A percentile compares a stretch with the other conserved stretches of the same genome.
phyloP scores from a whole-genome alignment of 2,888 invertebrate genomes.

The Apamea crenata region DNA sequence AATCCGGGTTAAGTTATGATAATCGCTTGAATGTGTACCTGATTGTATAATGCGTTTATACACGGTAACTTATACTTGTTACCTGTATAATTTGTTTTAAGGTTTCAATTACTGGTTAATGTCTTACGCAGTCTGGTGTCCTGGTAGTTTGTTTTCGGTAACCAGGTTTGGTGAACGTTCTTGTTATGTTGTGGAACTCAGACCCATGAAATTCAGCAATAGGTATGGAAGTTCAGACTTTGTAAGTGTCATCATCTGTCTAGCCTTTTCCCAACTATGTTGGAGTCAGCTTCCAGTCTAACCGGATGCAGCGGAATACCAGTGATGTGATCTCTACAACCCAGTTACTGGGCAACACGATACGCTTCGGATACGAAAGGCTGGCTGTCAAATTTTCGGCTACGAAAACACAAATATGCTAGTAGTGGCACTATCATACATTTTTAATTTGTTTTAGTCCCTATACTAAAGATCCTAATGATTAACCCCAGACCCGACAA shows the following conservation, averaged over 20 bases:
- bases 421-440: neutral
- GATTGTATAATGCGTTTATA: slow-evolving; percentile 51
- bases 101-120: slow-evolving; percentile 25
- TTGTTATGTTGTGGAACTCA: neutral
- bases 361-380: neutral
- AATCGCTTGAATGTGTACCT: slow-evolving; percentile 58
- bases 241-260: neutral
- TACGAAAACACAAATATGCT: neutral
- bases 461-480: neutral
- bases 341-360: neutral
- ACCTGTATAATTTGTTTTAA: slow-evolving; percentile 44
- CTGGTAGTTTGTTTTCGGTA: neutral
- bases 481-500: too few species aligned
- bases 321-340: neutral
- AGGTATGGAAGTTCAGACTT: neutral
- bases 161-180: neutral
- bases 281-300: neutral
- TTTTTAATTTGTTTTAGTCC: neutral
- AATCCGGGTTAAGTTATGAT: slow-evolving; percentile 63
- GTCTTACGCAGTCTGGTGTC: neutral
- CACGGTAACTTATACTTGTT: slow-evolving; percentile 47
- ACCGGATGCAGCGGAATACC: neutral
- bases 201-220: neutral
- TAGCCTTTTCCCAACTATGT: neutral
- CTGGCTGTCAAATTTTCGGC: neutral